Evolutionary conservation across 2,797 vertebrate genomes (phyloP), one percentile per base, ranked within the genome.

Genomic region (Pipistrellus pygmaeus): DNA sequence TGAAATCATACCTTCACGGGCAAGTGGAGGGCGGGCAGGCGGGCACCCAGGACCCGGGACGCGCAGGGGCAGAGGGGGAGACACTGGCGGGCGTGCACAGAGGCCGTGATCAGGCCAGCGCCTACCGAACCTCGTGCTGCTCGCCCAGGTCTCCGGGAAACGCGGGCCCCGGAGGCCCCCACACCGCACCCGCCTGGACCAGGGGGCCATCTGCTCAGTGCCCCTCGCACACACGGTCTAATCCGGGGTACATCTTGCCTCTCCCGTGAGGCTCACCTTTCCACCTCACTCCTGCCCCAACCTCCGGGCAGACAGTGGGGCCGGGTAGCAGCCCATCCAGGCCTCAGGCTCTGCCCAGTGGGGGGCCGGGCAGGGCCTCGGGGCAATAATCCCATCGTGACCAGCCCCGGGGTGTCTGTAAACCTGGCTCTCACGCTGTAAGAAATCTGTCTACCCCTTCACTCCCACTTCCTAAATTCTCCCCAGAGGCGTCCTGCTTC

Each of bases 391-490:
- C 13, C 21, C 38, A n/a, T 11, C 8, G 51, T 14, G 38, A 46
- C 9, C 8, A 44, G 10, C 72, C 32, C 57, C 1, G 0, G 2
- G 30, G 51, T 32, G 25, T 20, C 21, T 87, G 38, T 23, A 55
- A 94, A 46, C 7, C 51, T 64, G n/a, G 51, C 38, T 78, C 23
- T 71, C 5, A 13, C 30, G 25, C 35, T 18, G 32, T 57, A 78
- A 73, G 46, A 90, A 71, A 62, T 68, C n/a, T 44, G 48, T 18
- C 76, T 53, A 89, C 17, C 35, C 35, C 66, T n/a, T 32, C 48
- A 87, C 82, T 78, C 93, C 68, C 8, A 85, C 73, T 53, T 80
- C 35, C 44, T 92, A 89, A 78, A 80, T 91, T 87, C 41, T 69
- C 85, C 20, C 6, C 7, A 3, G 91, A 89, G 57, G 1, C 53